Conservation (phyloP, 2,113 vertebrate species). For the Sorex araneus region DNA sequence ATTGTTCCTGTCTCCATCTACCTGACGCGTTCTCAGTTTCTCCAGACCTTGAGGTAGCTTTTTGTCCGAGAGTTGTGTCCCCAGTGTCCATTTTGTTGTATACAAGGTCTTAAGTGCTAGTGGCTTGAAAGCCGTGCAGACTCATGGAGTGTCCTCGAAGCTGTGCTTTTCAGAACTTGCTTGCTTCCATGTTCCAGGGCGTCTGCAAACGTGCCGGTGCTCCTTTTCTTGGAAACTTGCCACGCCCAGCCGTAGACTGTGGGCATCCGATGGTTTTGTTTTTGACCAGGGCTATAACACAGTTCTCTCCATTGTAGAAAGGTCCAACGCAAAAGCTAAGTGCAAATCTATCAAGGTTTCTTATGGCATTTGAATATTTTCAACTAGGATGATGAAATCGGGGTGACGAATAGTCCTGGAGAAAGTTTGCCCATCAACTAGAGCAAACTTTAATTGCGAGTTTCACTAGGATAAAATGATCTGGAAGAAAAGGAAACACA, state of each 20-base stretch:
- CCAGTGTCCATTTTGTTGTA: slow-evolving; percentile 95
- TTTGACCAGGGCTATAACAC: slow-evolving; percentile 84
- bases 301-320: slow-evolving; percentile 88
- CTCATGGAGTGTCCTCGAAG: slow-evolving; percentile 91
- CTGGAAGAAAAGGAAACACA: slow-evolving; percentile 79
- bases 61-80: slow-evolving; percentile 94
- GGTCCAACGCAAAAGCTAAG: slow-evolving; percentile 83
- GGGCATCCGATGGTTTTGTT: slow-evolving; percentile 87
- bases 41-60: slow-evolving; percentile 94
- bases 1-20: slow-evolving; percentile 96
- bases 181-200: slow-evolving; percentile 88
- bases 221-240: slow-evolving; percentile 87
- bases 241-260: slow-evolving; percentile 86
- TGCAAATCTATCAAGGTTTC: slow-evolving; percentile 84
- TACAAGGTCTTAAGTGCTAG: slow-evolving; percentile 91
- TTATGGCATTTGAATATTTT: slow-evolving; percentile 85
- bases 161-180: slow-evolving; percentile 89
- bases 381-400: slow-evolving; percentile 81
- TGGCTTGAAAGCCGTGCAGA: slow-evolving; percentile 89
- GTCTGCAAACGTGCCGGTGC: slow-evolving; percentile 83
- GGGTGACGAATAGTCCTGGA: slow-evolving; percentile 79
- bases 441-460: slow-evolving; percentile 82
- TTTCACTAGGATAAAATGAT: slow-evolving; percentile 83
- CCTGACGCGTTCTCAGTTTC: slow-evolving; percentile 94
- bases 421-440: slow-evolving; percentile 85